Evolutionary conservation across 1,140 invertebrate species (phyloP), one percentile per base, ranked within the genome.

Genomic region (Latrodectus geometricus): DNA sequence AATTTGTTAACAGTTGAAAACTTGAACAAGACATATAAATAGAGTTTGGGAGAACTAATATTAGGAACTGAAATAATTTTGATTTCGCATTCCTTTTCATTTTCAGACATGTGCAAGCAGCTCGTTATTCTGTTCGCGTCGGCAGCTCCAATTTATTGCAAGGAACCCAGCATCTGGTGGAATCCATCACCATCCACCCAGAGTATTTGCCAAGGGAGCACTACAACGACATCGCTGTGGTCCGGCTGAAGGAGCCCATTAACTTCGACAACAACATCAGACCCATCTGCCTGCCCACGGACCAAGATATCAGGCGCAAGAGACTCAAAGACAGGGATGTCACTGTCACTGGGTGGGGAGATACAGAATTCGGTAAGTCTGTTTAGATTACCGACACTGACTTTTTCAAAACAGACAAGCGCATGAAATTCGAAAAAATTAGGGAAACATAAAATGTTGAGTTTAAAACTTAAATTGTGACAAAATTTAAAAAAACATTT

Each of bases 151-250:
- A 61, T 15, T 50, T 49, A 0, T 20, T 14, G 2, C 70, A 83
- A 23, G 86, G 86, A 0, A 61, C 50, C 5, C 20, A 21, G 17
- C 35, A 87, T 20, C 35, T 70, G 0, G 61, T 87, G 12, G 72
- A 87, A 0, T 20, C 17, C 9, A 78, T 87, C 49, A 82, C 52
- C 52, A 69, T 82, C 21, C 86, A 87, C 17, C 86, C 86, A 0
- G 65, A 76, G 11, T 87, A 87, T 21, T 12, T 17, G 4, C 54
- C 48, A 4, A 61, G 73, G 9, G 50, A 82, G 66, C 65, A 87
- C 23, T 87, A 87, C 73, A 82, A 87, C 23, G 86, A 87, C 66
- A 83, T 87, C 20, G 86, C 86, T 23, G 66, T 87, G 14, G 54
- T 87, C 15, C 50, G 61, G 3, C 65, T 87, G 21, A 82, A 76